Evolutionary conservation across 2,113 vertebrate genomes (phyloP).

Genomic region (Ondatra zibethicus): DNA sequence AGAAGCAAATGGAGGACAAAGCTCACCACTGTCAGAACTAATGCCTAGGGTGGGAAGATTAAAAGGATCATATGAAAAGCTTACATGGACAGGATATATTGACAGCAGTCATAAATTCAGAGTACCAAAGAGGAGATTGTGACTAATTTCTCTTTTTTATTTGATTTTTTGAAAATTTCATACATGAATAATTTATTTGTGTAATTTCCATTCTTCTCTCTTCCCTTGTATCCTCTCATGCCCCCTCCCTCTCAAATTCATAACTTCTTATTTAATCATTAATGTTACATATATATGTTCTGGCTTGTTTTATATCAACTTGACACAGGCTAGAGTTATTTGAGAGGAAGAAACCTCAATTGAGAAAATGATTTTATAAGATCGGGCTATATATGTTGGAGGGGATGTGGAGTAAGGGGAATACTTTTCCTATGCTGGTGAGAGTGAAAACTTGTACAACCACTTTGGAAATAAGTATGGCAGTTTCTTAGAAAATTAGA

Average conservation of each 20-base stretch:
- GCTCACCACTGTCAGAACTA: neutral
- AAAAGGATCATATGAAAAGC: neutral
- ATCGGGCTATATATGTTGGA: neutral
- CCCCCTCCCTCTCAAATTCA: neutral
- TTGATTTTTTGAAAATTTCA: neutral
- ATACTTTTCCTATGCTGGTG: no score
- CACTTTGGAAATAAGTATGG: no score
- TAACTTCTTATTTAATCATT: neutral
- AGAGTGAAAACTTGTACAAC: no score
- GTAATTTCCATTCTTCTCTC: neutral
- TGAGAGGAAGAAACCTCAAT: neutral
- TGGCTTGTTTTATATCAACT: neutral
- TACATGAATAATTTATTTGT: neutral
- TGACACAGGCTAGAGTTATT: neutral
- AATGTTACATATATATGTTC: no score
- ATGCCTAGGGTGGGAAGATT: neutral
- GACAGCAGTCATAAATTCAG: neutral
- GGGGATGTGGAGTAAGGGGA: no score
- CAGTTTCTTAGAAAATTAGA: no score
- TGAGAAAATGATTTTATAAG: neutral
- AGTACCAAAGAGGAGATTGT: neutral
- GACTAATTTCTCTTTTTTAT: neutral
- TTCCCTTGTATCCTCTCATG: neutral
- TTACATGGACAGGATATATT: neutral
- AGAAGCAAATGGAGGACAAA: neutral